Percentiles rank a stretch among this genome's conserved stretches.
Conservation (phyloP, 2,888 invertebrate species). For the Carpatolechia fugitivella region DNA sequence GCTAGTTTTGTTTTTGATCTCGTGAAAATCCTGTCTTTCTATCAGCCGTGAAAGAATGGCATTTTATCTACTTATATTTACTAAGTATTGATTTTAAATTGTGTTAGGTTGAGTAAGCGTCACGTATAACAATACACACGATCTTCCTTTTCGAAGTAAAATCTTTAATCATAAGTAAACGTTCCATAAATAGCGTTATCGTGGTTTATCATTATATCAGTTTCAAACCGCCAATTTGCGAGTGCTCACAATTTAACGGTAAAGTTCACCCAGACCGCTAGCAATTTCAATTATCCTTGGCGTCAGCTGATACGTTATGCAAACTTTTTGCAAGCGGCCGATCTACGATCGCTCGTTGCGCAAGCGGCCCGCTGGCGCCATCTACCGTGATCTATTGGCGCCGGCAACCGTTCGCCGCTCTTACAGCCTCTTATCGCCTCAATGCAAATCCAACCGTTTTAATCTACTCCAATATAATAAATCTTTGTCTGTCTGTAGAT, state of each 20-base stretch:
- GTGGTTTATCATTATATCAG: neutral
- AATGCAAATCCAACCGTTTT: constrained; percentile 65
- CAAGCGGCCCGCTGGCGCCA: constrained; percentile 62
- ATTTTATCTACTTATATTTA: too few relatives aligned
- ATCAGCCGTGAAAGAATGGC: too few relatives aligned
- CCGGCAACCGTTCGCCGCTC: constrained; percentile 49
- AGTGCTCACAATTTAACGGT: constrained; percentile 2
- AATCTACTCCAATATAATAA: constrained; percentile 31
- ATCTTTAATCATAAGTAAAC: neutral
- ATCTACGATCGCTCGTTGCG: constrained; percentile 44
- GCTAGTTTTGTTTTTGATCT: too few relatives aligned
- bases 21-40: too few relatives aligned
- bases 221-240: constrained; percentile 1
- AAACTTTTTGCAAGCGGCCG: constrained; percentile 29
- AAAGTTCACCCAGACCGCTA: constrained; percentile 5
- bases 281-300: constrained; percentile 13
- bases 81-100: too few relatives aligned
- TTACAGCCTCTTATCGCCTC: constrained; percentile 54
- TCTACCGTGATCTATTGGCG: constrained; percentile 68
- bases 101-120: too few relatives aligned
- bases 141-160: too few relatives aligned
- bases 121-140: too few relatives aligned
- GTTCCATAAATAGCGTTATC: neutral
- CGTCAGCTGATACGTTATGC: constrained; percentile 14
- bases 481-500: constrained; percentile 4